Percentiles rank a stretch among this genome's conserved stretches.
Conservation (phyloP, 2,888 invertebrate genomes). For the Caenorhabditis becei region DNA sequence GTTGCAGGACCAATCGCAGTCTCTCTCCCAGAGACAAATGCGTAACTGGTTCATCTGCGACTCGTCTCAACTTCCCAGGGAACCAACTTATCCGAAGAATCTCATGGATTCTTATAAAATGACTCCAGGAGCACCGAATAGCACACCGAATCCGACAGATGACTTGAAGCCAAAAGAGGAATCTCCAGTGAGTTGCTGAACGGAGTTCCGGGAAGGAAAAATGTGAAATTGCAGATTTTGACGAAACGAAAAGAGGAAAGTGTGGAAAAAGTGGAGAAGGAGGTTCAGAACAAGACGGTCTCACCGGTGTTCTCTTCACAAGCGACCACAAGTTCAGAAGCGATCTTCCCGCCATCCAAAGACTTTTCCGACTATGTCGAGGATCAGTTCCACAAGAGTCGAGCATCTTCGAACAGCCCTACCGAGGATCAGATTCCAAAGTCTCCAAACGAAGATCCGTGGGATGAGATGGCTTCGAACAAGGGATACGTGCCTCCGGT, state of each 20-base stretch:
- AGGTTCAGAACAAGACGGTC: constrained; percentile 6
- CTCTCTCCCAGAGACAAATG: constrained; percentile 66
- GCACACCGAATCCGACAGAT: constrained; percentile 30
- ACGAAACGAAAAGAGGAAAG: constrained; percentile 44
- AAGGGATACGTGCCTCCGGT: constrained; percentile 38
- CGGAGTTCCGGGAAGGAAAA: too few relatives aligned
- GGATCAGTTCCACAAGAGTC: constrained; percentile 53
- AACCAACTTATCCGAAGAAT: constrained; percentile 66
- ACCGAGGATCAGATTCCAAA: constrained; percentile 44
- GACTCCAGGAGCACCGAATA: constrained; percentile 18
- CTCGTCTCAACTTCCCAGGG: constrained; percentile 77
- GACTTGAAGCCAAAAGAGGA: constrained; percentile 44
- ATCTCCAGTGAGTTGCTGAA: constrained; percentile 46
- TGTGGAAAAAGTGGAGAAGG: background rate
- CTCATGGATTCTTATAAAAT: constrained; percentile 48
- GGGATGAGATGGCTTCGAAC: constrained; percentile 43
- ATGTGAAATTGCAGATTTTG: constrained; percentile 35
- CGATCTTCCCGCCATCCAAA: constrained; percentile 55
- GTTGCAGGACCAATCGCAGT: constrained; percentile 51
- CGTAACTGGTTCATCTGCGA: constrained; percentile 79
- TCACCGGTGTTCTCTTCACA: constrained; percentile 44
- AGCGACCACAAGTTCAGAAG: constrained; percentile 41
- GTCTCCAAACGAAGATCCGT: constrained; percentile 55
- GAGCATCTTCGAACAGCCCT: constrained; percentile 50
- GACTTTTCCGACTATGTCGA: constrained; percentile 58